Percentiles rank a stretch among this genome's conserved stretches.
phyloP scores from a whole-genome alignment of 2,113 vertebrate genomes.

The Potamarius usumacintae region DNA sequence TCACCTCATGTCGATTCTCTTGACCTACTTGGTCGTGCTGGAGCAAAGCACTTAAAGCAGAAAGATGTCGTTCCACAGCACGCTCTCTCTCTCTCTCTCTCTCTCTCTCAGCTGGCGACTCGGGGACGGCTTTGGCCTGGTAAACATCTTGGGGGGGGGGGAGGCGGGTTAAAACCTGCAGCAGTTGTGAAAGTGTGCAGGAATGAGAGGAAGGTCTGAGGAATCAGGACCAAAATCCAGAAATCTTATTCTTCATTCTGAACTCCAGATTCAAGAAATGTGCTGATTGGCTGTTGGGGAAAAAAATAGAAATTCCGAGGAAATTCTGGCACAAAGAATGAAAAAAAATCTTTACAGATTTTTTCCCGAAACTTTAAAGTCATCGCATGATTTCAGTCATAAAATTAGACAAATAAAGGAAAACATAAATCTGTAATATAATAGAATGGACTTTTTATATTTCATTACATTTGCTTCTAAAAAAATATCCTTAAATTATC shows the following conservation, averaged over 20 bases:
- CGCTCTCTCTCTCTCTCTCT: constrained; percentile 30
- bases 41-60: constrained; percentile 75
- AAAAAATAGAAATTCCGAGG: background rate
- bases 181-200: background rate
- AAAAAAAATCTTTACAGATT: background rate
- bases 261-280: background rate
- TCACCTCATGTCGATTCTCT: constrained; percentile 74
- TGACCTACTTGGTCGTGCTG: constrained; percentile 76
- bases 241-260: background rate
- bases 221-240: background rate
- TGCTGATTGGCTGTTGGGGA: background rate
- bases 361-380: background rate
- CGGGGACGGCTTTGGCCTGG: background rate
- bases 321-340: background rate
- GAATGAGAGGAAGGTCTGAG: background rate
- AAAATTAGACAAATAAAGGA: background rate
- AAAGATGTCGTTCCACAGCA: constrained; percentile 58
- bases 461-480: background rate
- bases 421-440: background rate
- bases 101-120: constrained; percentile 44
- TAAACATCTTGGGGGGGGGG: constrained; percentile 9
- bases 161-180: background rate
- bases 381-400: background rate
- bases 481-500: too few relatives aligned
- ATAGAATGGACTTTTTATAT: background rate